Evolutionary conservation across 53 echinoderm and acorn worm species (phyloP), one percentile per base, ranked within the genome.

Genomic region (Apostichopus leukothele): DNA sequence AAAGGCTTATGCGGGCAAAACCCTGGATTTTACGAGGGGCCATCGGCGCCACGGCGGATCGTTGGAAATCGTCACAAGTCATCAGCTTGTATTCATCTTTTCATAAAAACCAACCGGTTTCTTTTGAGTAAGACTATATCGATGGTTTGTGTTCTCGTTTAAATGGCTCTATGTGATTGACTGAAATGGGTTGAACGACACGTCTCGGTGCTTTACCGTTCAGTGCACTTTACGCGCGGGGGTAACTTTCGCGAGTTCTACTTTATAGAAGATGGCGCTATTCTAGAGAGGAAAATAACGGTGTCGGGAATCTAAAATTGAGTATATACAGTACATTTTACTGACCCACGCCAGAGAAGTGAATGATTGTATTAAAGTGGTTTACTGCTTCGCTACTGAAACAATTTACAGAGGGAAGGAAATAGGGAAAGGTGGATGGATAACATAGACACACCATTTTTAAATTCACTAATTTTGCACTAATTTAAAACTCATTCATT

Each of bases 151-250:
- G 81, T 81, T 55, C 53, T 59, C 55, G 23, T 81, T 55, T 81
- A 81, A 81, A 81, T 55, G 81, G 81, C 81, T 22, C 53, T 81
- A 81, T 81, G 55, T 81, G 81, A 81, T 81, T 81, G 81, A 81
- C 81, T 81, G 19, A 81, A 81, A 81, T 81, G 81, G 81, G 81
- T 81, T 81, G 81, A 81, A 81, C 81, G 81, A 81, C 81, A 81
- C 59, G 53, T 81, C 81, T 54, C 8, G 55, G 27, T 20, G 60
- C 54, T 5, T 51, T 81, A 55, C 21, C 81, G 81, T 81, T 81
- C 81, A 81, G 81, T 81, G 81, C 81, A 81, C 81, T 81, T 81
- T 81, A 14, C 16, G 39, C 27, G 53, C 52, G 21, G 22, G n/a
- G n/a, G n/a, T 53, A 79, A 16, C 1, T 20, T 20, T 52, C 9